Percentiles rank a stretch among this genome's conserved stretches.
Conservation (phyloP, 1,140 invertebrate genomes). For the Aculops lycopersici region DNA sequence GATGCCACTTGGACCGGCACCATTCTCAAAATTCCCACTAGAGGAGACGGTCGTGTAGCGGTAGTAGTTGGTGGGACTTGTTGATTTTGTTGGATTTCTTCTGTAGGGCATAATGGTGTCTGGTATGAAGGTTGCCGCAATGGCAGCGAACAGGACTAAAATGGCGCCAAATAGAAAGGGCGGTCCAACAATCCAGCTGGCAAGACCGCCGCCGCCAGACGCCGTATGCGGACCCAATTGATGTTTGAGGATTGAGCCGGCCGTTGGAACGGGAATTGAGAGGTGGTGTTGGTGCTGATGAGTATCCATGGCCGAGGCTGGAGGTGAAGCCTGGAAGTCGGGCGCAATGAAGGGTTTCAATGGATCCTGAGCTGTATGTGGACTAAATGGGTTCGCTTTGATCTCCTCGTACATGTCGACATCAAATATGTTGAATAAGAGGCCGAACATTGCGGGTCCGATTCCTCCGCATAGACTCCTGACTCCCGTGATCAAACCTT, state of each 20-base stretch:
- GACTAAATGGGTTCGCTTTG: background rate
- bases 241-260: slow-evolving; percentile 1
- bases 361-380: background rate
- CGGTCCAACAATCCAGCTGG: slow-evolving; percentile 92
- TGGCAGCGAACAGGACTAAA: slow-evolving; percentile 67
- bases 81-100: background rate
- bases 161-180: slow-evolving; percentile 96
- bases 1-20: too few species aligned
- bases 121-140: slow-evolving; percentile 67
- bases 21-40: too few species aligned
- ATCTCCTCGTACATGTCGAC: slow-evolving; percentile 88
- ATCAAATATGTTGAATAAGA: slow-evolving; percentile 94
- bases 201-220: slow-evolving; percentile 23
- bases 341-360: background rate
- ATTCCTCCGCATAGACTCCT: slow-evolving; percentile 66
- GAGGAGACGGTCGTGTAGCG: too few species aligned
- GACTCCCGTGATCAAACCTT: slow-evolving; percentile 91
- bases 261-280: background rate
- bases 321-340: background rate
- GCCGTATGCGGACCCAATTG: background rate
- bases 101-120: slow-evolving; percentile 17
- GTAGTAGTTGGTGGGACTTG: too few species aligned
- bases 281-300: background rate
- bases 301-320: background rate
- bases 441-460: slow-evolving; percentile 77